Percentiles rank a stretch among this genome's conserved stretches.
Conservation (phyloP, 2,113 vertebrate species). For the Petaurus breviceps region DNA sequence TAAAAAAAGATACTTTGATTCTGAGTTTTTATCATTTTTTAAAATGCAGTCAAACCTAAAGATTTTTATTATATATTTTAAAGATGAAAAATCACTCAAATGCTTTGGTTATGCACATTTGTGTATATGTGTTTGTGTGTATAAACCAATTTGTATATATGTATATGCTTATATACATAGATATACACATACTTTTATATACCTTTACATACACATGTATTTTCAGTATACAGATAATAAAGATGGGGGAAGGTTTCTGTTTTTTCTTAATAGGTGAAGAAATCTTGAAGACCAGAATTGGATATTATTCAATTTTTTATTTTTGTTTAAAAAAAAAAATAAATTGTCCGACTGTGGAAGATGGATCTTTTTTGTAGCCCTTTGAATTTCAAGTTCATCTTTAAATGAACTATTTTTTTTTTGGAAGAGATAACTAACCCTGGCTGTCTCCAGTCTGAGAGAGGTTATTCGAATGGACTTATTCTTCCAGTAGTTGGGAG, state of each 20-base stretch:
- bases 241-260: conserved; percentile 88
- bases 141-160: conserved; percentile 75
- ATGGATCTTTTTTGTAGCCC: conserved; percentile 84
- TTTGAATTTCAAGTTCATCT: conserved; percentile 81
- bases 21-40: conserved; percentile 70
- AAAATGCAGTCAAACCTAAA: conserved; percentile 53
- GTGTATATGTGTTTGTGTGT: conserved; percentile 72
- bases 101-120: conserved; percentile 66
- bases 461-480: conserved; percentile 87
- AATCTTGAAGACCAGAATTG: conserved; percentile 90
- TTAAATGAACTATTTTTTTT: conserved; percentile 78
- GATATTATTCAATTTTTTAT: conserved; percentile 84
- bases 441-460: conserved; percentile 86
- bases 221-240: conserved; percentile 84
- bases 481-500: conserved; percentile 86
- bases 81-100: conserved; percentile 66
- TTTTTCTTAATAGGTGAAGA: conserved; percentile 92
- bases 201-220: conserved; percentile 77
- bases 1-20: conserved; percentile 55
- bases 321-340: conserved; percentile 72
- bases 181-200: conserved; percentile 58
- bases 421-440: conserved; percentile 82
- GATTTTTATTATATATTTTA: conserved; percentile 63
- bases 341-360: conserved; percentile 87
- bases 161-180: conserved; percentile 68